A percentile compares a stretch with the other conserved stretches of the same genome.
These are phyloP conservation scores for Centroberyx gerrardi DNA, from an alignment of 2,797 vertebrate species.

Conservation along the genomic window DNA sequence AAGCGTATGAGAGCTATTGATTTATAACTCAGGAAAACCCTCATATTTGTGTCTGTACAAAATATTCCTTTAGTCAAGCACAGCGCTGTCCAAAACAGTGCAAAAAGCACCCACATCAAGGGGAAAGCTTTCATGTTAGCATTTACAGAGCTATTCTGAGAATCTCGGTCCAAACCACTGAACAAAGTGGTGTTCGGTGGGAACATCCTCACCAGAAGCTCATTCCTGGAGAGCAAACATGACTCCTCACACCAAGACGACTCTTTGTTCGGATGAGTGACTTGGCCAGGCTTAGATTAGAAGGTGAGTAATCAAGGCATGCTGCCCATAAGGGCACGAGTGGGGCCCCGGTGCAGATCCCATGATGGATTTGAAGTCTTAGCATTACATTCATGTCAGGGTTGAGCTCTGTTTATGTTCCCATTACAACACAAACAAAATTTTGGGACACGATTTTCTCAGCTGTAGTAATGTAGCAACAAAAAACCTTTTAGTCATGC, in stretches of 20 bases:
- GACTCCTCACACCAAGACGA: slow-evolving; percentile 63
- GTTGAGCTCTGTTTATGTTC: slow-evolving; percentile 59
- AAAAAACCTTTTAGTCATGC: slow-evolving; percentile 62
- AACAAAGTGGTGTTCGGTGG: slow-evolving; percentile 61
- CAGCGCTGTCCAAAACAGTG: slow-evolving; percentile 50
- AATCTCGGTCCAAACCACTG: slow-evolving; percentile 63
- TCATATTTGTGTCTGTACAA: slow-evolving; percentile 66
- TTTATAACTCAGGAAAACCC: slow-evolving; percentile 61
- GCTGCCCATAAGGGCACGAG: slow-evolving; percentile 42
- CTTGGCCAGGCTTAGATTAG: slow-evolving; percentile 50
- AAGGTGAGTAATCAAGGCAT: slow-evolving; percentile 69
- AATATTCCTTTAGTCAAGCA: slow-evolving; percentile 66
- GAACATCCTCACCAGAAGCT: slow-evolving; percentile 69
- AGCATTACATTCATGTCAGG: slow-evolving; percentile 56
- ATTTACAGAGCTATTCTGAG: slow-evolving; percentile 67
- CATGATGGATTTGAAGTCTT: slow-evolving; percentile 31
- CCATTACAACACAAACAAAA: slow-evolving; percentile 57
- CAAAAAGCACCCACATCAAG: slow-evolving; percentile 62
- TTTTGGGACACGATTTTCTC: slow-evolving; percentile 53
- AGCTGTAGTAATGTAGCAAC: slow-evolving; percentile 57
- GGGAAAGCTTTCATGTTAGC: slow-evolving; percentile 66
- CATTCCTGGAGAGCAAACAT: slow-evolving; percentile 75
- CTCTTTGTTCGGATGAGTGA: slow-evolving; percentile 59
- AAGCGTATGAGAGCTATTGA: slow-evolving; percentile 48
- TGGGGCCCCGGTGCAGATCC: slow-evolving; percentile 27